Base-by-base conservation (phyloP, 2,888 invertebrate genomes). In the Incurvaria masculella region DNA sequence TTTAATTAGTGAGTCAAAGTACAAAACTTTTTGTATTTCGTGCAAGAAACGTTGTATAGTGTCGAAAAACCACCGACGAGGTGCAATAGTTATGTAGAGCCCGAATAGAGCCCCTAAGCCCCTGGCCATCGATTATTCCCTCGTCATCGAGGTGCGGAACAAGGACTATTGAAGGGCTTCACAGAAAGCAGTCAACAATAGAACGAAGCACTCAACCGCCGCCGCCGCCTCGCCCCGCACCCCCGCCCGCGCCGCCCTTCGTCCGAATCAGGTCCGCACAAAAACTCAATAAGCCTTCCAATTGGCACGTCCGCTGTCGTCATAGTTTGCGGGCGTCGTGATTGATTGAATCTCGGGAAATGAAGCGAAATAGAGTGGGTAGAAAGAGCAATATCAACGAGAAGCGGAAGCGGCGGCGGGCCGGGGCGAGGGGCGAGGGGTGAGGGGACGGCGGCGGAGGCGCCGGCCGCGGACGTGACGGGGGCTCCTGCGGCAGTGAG, bases 381-480 rank as follows among this genome's bases (percentile, higher is more conserved):
- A 33, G 33, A 33, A 33, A 33, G 33, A 33, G 33, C 33, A 33
- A 33, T 33, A 33, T 14, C 33, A 14, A n/a, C n/a, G n/a, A n/a
- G n/a, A 14, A 41, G 41, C 41, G 21, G 41, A 11, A 17, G 18
- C 41, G 21, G 40, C 40, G 18, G 40, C 40, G 18, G 45, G 47
- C 26, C 46, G 48, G 51, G 51, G 49, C 44, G 50, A 40, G 17
- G 45, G 39, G 40, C 42, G 27, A 46, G 48, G 38, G 47, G 42
- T 21, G 49, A 41, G 38, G 47, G 48, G 38, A 39, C 48, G 20
- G 42, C 49, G 49, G 49, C 48, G 50, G 53, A 50, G 44, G 38
- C 42, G 20, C 42, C 47, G 41, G 39, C 47, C 44, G 49, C 51
- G 52, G 52, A 49, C 53, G 39, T 50, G 48, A 26, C 38, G 26